Evolutionary conservation across 2,888 invertebrate genomes (phyloP).

Genomic region (Sphecodes monilicornis): DNA sequence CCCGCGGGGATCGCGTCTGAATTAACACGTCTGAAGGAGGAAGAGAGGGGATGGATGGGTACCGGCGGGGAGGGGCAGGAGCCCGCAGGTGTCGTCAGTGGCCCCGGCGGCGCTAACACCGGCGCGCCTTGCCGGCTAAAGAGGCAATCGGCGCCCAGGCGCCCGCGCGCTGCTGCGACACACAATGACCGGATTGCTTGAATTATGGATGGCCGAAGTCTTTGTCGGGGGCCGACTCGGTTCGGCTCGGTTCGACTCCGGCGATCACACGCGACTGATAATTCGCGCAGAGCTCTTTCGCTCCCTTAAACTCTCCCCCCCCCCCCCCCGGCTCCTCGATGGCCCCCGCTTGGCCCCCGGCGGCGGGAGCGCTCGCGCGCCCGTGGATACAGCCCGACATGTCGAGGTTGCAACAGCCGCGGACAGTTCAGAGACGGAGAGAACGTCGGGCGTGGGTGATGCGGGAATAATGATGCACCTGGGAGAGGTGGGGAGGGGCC

Average conservation of each 20-base stretch:
- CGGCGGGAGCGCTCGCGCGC: slow-evolving; percentile 21
- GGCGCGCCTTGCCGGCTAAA: slow-evolving; percentile 57
- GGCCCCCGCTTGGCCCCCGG: background rate
- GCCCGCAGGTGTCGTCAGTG: slow-evolving; percentile 54
- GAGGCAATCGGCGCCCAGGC: slow-evolving; percentile 78
- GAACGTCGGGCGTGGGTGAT: slow-evolving; percentile 68
- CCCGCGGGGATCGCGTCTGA: slow-evolving; percentile 36
- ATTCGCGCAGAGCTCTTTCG: slow-evolving; percentile 67
- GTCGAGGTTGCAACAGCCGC: slow-evolving; percentile 12
- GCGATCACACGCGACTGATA: slow-evolving; percentile 81
- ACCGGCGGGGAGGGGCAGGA: slow-evolving; percentile 24
- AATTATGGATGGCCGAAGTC: slow-evolving; percentile 81
- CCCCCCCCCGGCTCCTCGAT: background rate
- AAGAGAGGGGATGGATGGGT: background rate
- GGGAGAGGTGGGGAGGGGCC: slow-evolving; percentile 7
- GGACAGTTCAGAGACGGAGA: slow-evolving; percentile 35
- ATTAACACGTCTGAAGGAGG: slow-evolving; percentile 70
- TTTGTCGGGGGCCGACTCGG: slow-evolving; percentile 77
- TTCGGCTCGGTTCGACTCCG: slow-evolving; percentile 62
- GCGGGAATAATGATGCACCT: slow-evolving; percentile 67
- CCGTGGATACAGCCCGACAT: background rate
- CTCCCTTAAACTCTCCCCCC: background rate
- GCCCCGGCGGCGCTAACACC: slow-evolving; percentile 35
- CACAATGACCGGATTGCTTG: slow-evolving; percentile 80
- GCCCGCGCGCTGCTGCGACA: slow-evolving; percentile 67